These are phyloP conservation scores for Dryobota labecula DNA, from an alignment of 2,888 invertebrate genomes.

Conservation along the genomic window DNA sequence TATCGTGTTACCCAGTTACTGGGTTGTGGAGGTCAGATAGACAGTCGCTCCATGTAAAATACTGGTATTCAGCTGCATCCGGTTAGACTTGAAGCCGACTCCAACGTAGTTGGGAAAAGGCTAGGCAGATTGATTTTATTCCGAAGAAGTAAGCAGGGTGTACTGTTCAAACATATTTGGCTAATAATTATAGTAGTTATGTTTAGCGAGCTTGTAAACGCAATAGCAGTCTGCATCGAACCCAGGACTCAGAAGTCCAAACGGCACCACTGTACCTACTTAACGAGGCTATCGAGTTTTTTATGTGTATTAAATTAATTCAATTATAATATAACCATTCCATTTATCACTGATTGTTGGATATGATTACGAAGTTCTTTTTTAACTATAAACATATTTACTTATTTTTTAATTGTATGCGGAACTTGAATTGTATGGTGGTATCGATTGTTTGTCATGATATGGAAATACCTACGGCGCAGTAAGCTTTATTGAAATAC, in stretches of 20 bases:
- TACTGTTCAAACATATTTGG: background rate
- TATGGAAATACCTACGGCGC: conserved; percentile 13
- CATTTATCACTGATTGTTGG: background rate
- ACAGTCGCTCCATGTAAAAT: too few species aligned
- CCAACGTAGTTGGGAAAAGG: too few species aligned
- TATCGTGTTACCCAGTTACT: too few species aligned
- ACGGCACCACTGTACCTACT: background rate
- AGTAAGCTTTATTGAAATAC: background rate
- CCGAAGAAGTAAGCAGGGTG: background rate
- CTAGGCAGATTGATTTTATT: too few species aligned
- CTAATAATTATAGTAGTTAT: background rate
- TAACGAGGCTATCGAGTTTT: background rate
- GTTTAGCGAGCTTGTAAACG: background rate
- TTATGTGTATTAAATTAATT: background rate
- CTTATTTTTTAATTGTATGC: conserved; percentile 6
- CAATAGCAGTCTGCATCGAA: background rate
- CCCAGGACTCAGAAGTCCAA: background rate
- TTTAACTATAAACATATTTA: background rate
- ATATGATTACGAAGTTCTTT: background rate
- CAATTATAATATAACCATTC: background rate
- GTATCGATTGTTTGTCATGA: background rate
- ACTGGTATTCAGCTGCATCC: too few species aligned
- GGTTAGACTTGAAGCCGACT: too few species aligned
- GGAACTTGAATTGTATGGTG: too few species aligned
- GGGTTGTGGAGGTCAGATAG: too few species aligned